Percentiles rank a stretch among this genome's conserved stretches.
Conservation (phyloP, 2,888 invertebrate genomes). For the Poecilus cupreus region DNA sequence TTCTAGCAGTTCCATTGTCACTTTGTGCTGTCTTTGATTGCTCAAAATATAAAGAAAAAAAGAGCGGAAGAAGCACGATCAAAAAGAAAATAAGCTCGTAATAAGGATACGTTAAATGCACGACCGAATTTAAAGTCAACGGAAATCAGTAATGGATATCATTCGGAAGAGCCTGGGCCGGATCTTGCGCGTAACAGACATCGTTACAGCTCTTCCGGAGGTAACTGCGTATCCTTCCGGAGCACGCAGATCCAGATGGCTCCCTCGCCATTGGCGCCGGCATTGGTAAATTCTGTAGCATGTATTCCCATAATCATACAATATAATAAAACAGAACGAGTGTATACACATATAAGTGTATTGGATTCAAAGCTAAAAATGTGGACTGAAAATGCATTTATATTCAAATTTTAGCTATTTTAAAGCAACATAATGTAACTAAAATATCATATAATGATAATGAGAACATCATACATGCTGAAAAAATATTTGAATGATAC, state of each 20-base stretch:
- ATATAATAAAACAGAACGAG: neutral
- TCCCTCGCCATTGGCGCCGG: too few species aligned
- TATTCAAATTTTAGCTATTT: too few species aligned
- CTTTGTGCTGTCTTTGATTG: neutral
- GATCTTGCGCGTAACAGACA: conserved; percentile 42
- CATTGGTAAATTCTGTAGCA: neutral
- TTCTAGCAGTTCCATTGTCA: neutral
- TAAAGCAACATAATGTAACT: too few species aligned
- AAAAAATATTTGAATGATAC: too few species aligned
- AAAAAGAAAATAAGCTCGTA: conserved; percentile 29
- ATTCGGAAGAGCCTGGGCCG: neutral
- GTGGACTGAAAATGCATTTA: too few species aligned
- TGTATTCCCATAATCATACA: neutral
- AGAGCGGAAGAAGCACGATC: neutral
- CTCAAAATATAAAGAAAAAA: too few species aligned
- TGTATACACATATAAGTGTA: too few species aligned
- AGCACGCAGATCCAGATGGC: conserved; percentile 1
- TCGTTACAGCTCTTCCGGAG: conserved; percentile 41
- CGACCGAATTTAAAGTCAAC: conserved; percentile 46
- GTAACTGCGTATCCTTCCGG: conserved; percentile 39
- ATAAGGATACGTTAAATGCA: conserved; percentile 33
- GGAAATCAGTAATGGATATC: conserved; percentile 51
- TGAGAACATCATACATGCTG: too few species aligned
- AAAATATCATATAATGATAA: too few species aligned
- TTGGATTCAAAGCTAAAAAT: too few species aligned